A percentile compares a stretch with the other conserved stretches of the same genome.
Conservation (phyloP, 37 sponge, comb jelly and placozoan species). For the Oopsacas minuta region DNA sequence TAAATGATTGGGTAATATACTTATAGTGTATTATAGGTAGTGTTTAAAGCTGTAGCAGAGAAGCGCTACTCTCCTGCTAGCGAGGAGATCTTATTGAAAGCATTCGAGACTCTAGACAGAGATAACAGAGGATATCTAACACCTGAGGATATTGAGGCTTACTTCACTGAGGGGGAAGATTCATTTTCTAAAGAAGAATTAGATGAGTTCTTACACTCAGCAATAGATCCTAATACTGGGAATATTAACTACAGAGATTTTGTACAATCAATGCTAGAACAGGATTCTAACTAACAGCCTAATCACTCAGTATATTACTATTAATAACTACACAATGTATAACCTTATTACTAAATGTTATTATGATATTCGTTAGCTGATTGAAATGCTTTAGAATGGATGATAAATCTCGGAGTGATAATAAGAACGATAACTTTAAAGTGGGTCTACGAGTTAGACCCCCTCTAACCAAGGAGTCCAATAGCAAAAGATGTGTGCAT, state of each 20-base stretch:
- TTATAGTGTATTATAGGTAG: slow-evolving; percentile 25
- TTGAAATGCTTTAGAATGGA: too few species aligned
- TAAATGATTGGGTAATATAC: slow-evolving; percentile 11
- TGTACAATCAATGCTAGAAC: slow-evolving; percentile 30
- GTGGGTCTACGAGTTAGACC: not conserved
- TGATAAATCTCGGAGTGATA: not conserved
- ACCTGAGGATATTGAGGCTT: slow-evolving; percentile 23
- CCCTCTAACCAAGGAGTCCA: not conserved
- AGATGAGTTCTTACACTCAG: slow-evolving; percentile 33
- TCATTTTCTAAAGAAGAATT: slow-evolving; percentile 32
- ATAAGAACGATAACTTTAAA: not conserved
- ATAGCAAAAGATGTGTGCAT: not conserved
- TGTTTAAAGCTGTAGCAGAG: slow-evolving; percentile 20
- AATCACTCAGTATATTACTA: not conserved
- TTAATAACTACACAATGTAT: not conserved
- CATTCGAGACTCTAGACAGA: slow-evolving; percentile 31
- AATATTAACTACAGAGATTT: slow-evolving; percentile 30
- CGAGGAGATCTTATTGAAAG: slow-evolving; percentile 23
- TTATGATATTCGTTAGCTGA: not conserved
- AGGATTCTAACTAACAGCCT: slow-evolving; percentile 13
- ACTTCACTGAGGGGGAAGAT: slow-evolving; percentile 27
- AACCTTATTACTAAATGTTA: not conserved
- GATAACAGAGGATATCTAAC: slow-evolving; percentile 25
- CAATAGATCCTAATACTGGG: slow-evolving; percentile 28
- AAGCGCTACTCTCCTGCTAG: not conserved